Evolutionary conservation across 2,888 invertebrate species (phyloP).

Genomic region (Mycogona germanica): DNA sequence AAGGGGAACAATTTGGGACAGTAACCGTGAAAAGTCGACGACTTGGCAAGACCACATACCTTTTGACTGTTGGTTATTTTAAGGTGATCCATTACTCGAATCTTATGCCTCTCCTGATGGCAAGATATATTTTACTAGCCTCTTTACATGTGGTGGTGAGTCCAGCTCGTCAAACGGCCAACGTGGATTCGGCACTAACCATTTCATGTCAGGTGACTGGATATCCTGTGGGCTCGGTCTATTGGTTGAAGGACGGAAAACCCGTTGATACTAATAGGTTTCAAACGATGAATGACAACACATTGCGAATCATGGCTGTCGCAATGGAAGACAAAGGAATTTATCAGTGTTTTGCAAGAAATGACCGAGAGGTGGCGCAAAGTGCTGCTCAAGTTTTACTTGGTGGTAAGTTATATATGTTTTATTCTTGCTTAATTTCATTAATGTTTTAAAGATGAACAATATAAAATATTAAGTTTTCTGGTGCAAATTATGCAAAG

Average conservation of each 20-base stretch:
- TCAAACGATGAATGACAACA: neutral
- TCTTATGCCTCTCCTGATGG: too few species aligned
- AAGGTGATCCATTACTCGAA: too few species aligned
- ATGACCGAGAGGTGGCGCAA: conserved; percentile 5
- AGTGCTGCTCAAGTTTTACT: conserved; percentile 7
- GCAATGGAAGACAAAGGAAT: conserved; percentile 14
- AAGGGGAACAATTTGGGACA: too few species aligned
- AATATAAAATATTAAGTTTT: too few species aligned
- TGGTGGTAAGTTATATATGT: conserved; percentile 14
- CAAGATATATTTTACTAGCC: too few species aligned
- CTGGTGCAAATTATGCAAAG: too few species aligned
- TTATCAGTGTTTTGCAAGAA: conserved; percentile 12
- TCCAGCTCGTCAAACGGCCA: neutral
- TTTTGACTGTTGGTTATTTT: too few species aligned
- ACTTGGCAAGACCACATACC: too few species aligned
- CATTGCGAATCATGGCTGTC: conserved; percentile 1
- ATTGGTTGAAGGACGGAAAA: conserved; percentile 11
- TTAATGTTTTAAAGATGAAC: too few species aligned
- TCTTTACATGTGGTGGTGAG: conserved; percentile 1
- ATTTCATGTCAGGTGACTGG: conserved; percentile 4
- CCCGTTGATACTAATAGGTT: neutral
- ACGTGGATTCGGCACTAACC: neutral
- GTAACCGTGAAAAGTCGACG: too few species aligned
- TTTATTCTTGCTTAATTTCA: too few species aligned
- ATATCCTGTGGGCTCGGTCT: neutral